Evolutionary conservation across 1,140 invertebrate genomes (phyloP).

Genomic region (Drosophila yakuba): DNA sequence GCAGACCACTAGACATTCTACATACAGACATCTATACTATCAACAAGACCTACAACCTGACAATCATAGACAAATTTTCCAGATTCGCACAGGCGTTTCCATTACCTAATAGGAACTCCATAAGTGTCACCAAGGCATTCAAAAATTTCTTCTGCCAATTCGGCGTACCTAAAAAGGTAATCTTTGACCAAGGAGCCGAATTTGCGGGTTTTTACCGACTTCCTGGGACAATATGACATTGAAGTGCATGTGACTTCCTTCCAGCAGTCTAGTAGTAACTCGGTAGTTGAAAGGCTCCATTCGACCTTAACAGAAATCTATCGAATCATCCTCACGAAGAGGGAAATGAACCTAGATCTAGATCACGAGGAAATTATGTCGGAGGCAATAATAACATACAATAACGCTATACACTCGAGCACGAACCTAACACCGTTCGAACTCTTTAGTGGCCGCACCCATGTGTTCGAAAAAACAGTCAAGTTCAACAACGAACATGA

Average conservation of each 20-base stretch:
- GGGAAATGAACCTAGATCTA: slow-evolving; percentile 1
- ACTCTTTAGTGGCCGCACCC: too few species aligned
- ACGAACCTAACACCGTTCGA: too few species aligned
- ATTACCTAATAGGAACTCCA: neutral
- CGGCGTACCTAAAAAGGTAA: neutral
- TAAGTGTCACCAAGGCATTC: neutral
- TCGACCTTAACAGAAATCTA: slow-evolving; percentile 22
- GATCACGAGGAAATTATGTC: slow-evolving; percentile 11
- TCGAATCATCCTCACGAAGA: slow-evolving; percentile 11
- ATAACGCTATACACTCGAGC: too few species aligned
- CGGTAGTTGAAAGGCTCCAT: slow-evolving; percentile 9
- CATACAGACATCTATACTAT: too few species aligned
- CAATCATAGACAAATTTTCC: too few species aligned
- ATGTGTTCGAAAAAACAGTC: too few species aligned
- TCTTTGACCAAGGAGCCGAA: neutral
- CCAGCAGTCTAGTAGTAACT: slow-evolving; percentile 1
- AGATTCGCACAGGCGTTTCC: neutral
- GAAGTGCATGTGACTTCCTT: neutral
- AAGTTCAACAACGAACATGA: too few species aligned
- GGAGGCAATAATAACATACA: too few species aligned
- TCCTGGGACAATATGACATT: neutral
- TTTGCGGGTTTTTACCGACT: neutral
- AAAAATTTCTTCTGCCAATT: slow-evolving; percentile 2
- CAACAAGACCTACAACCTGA: too few species aligned
- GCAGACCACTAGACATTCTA: too few species aligned